Base-by-base conservation (phyloP, 2,113 vertebrate species). In the Craseonycteris thonglongyai region DNA sequence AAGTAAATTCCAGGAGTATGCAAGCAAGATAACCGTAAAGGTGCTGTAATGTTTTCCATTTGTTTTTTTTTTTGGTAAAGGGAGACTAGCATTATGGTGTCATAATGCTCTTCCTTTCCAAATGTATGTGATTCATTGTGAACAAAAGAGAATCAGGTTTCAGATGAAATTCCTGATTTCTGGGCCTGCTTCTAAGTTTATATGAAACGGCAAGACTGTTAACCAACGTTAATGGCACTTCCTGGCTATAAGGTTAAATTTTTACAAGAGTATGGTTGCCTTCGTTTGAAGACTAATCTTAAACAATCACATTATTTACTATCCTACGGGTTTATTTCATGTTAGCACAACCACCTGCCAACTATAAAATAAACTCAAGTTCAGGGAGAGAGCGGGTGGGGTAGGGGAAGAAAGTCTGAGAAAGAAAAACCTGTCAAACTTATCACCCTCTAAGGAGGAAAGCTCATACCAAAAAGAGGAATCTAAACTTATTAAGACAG, bases 231-330 rank as follows among this genome's bases (percentile, higher is more conserved):
- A 79, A 1, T 30, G 24, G 91, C 87, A 95, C 61, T 93, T 96
- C 72, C 92, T 96, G 93, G 74, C 94, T 94, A 84, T 88, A 82
- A 96, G 92, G 96, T 97, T 98, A 97, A 97, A 95, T 93, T 95
- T 95, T 96, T 96, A 97, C 93, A 93, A 51, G 59, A 42, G 42
- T 66, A 80, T 86, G 38, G 93, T 54, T 90, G 91, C 93, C 86
- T 92, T 86, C 95, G 83, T 97, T 95, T 95, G 96, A 94, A 97
- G 97, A 95, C 93, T 97, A 93, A 88, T 92, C 97, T 89, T 97
- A 93, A 96, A 97, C 69, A 90, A 96, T 95, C 75, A 86, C 76
- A 79, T 97, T 91, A 96, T 97, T 97, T 96, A 97, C 71, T 96
- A 97, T 92, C 69, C 86, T 58, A 90, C 88, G 89, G 59, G 95